Base-by-base conservation (phyloP, 2,888 invertebrate genomes). In the Cataglyphis altisquamis region DNA sequence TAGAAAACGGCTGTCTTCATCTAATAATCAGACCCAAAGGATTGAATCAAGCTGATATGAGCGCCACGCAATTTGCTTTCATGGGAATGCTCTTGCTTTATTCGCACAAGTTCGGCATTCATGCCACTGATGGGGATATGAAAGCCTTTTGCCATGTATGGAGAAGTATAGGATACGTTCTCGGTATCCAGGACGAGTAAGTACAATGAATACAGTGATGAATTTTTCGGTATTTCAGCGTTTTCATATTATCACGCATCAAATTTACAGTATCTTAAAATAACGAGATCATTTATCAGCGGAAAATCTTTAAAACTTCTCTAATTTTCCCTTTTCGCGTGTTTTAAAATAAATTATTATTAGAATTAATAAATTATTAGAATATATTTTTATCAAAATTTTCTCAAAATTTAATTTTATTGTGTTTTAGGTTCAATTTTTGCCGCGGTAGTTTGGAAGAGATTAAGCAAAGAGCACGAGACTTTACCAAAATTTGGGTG, bases 1-100 rank as follows among this genome's bases (percentile, higher is more conserved):
- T 52, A 15, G 52, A 70, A 32, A 70, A 70, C 1, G 52, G 32
- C 15, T 68, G 52, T 36, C 0, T 70, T 12, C 1, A 70, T 9
- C 15, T 36, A 0, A 1, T 32, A 32, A 4, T 52, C 2, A 32
- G 0, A 36, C 32, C 32, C 3, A 70, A 36, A 70, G 68, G 52
- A 21, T 70, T 70, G n/a, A 70, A 70, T 70, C 68, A 70, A 32
- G 21, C 52, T 21, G 68, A 52, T 36, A 70, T 70, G 52, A 32
- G 12, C 32, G 32, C 52, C 32, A 70, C 52, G 8, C 68, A 70
- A 21, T 70, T 52, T 9, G 52, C 52, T 32, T 70, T 70, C 4
- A 15, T 52, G 0, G 52, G 68, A 3, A 2, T 52, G 15, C 0
- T 32, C 12, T 0, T 70, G 1, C 15, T 70, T 1, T 36, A 70